These are phyloP conservation scores for Percopsis transmontana DNA, from an alignment of 2,113 vertebrate species.

Conservation along the genomic window DNA sequence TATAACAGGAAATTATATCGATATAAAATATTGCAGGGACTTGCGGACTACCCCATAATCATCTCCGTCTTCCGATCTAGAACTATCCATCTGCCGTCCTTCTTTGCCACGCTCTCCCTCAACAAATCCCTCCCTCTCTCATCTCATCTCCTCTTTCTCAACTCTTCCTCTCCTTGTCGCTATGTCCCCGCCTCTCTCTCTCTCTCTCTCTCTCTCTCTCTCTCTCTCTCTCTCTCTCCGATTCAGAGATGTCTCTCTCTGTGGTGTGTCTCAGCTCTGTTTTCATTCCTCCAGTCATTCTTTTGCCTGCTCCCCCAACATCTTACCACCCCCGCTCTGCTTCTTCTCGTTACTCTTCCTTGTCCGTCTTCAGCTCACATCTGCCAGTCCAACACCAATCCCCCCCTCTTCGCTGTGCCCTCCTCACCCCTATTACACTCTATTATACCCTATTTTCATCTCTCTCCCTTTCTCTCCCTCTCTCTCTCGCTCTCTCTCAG, in stretches of 20 bases:
- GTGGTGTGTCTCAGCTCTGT: conserved; percentile 31
- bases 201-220: conserved; percentile 34
- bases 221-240: conserved; percentile 21
- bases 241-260: not conserved
- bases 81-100: conserved; percentile 14
- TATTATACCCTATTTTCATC: conserved; percentile 47
- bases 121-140: conserved; percentile 23
- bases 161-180: conserved; percentile 39
- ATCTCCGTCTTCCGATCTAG: conserved; percentile 45
- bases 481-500: conserved; percentile 31
- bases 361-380: conserved; percentile 54
- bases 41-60: conserved; percentile 2
- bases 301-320: conserved; percentile 23
- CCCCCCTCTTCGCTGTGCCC: conserved; percentile 38
- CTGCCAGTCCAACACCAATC: conserved; percentile 55
- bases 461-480: conserved; percentile 22
- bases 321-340: conserved; percentile 33
- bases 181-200: conserved; percentile 49
- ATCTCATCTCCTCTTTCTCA: conserved; percentile 40
- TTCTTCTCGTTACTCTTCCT: conserved; percentile 25
- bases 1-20: no score
- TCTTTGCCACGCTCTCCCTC: conserved; percentile 27
- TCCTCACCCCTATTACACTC: conserved; percentile 57
- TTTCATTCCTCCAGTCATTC: conserved; percentile 48
- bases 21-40: no score